Percentiles rank a stretch among this genome's conserved stretches.
Conservation (phyloP, 2,888 invertebrate genomes). For the Nephrotoma appendiculata region DNA sequence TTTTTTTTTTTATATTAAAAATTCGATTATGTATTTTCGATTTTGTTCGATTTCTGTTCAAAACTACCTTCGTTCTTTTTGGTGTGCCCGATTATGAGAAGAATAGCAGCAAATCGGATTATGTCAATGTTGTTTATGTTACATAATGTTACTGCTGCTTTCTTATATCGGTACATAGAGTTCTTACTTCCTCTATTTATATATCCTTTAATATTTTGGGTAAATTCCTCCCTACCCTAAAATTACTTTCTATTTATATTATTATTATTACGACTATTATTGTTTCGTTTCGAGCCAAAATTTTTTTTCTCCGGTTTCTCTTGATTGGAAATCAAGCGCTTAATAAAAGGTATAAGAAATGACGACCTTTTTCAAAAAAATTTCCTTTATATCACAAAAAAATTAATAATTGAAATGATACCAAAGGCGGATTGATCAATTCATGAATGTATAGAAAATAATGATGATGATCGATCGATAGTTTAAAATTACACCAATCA, state of each 20-base stretch:
- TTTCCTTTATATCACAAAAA: not conserved
- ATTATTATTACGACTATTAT: not conserved
- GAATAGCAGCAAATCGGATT: slow-evolving; percentile 1
- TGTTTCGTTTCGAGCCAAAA: not conserved
- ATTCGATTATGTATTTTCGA: not conserved
- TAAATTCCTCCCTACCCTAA: not conserved
- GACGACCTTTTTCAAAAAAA: not conserved
- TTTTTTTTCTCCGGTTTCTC: not conserved
- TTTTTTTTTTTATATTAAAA: not conserved
- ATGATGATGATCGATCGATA: not conserved
- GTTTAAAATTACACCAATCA: not conserved
- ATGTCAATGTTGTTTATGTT: slow-evolving; percentile 4
- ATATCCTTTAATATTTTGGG: not conserved
- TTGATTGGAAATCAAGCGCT: not conserved
- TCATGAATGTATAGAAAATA: not conserved
- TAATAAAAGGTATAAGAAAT: not conserved
- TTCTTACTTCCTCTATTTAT: not conserved
- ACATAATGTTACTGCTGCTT: not conserved
- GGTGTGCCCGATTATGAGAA: not conserved
- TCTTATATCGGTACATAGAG: not conserved
- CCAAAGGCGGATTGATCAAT: not conserved
- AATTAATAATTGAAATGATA: not conserved
- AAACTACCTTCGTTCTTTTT: not conserved
- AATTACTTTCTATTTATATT: not conserved
- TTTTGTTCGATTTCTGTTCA: not conserved